phyloP scores from a whole-genome alignment of 1,140 invertebrate genomes.

The Acromyrmex echinatior region DNA sequence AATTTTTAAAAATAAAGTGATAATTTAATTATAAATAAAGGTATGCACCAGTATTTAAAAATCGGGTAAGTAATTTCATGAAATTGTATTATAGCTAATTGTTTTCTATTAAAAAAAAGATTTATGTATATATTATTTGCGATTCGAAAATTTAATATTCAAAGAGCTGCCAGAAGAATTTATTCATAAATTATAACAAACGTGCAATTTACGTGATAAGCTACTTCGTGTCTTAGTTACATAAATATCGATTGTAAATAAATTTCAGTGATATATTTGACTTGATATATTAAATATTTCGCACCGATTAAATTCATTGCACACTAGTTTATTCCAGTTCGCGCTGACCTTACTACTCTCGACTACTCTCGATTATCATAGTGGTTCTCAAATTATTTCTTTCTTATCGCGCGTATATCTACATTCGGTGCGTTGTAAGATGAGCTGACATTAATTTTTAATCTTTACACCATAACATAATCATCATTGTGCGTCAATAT shows the following conservation, averaged over 20 bases:
- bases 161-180: background rate
- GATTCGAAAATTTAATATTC: background rate
- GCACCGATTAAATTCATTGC: constrained; percentile 50
- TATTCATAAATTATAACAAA: background rate
- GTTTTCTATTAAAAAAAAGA: background rate
- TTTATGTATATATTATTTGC: background rate
- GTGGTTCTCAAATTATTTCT: constrained; percentile 70
- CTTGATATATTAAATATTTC: constrained; percentile 14
- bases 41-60: constrained; percentile 75
- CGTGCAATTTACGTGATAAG: background rate
- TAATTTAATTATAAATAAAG: constrained; percentile 22
- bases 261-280: constrained; percentile 30
- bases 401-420: background rate
- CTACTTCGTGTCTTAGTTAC: background rate
- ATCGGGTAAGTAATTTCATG: constrained; percentile 67
- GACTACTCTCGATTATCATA: constrained; percentile 70
- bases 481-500: background rate
- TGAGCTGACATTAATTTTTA: background rate
- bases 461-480: constrained; percentile 1
- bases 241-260: background rate
- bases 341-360: constrained; percentile 72
- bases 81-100: background rate
- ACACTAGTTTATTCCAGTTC: constrained; percentile 74
- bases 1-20: background rate
- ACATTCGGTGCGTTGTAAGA: constrained; percentile 7